These are phyloP conservation scores for Rhinoderma darwinii DNA, from an alignment of 2,113 vertebrate species.

Conservation along the genomic window DNA sequence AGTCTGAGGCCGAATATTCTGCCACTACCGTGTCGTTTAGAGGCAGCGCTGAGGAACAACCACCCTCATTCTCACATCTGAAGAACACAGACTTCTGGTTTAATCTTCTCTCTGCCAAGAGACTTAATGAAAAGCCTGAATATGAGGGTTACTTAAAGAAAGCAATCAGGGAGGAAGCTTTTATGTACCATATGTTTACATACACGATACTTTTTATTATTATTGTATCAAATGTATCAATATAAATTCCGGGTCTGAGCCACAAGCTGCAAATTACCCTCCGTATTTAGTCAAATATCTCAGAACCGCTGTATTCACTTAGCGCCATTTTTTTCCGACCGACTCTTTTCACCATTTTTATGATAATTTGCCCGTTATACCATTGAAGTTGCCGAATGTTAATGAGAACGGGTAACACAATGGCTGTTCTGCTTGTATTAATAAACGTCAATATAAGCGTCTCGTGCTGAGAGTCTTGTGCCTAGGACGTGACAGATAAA, in stretches of 20 bases:
- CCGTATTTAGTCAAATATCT: background rate
- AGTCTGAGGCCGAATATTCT: background rate
- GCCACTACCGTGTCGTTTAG: background rate
- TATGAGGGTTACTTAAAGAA: background rate
- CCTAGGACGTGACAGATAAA: background rate
- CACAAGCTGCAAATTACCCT: background rate
- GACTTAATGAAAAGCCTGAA: background rate
- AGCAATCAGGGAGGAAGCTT: background rate
- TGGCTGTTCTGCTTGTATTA: background rate
- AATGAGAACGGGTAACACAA: constrained; percentile 11
- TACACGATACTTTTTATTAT: background rate
- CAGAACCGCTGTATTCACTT: background rate
- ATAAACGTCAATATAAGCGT: background rate
- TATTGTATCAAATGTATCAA: background rate
- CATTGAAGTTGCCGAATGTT: background rate
- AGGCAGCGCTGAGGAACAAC: background rate
- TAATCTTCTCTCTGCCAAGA: background rate
- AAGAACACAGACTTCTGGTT: background rate
- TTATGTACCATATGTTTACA: background rate
- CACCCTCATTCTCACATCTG: too few relatives aligned
- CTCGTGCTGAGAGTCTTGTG: background rate
- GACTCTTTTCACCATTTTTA: background rate
- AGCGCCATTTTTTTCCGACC: background rate
- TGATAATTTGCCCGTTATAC: background rate
- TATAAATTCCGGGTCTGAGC: background rate